Evolutionary conservation across 1,140 invertebrate genomes (phyloP).

Genomic region (Ectropis grisescens): DNA sequence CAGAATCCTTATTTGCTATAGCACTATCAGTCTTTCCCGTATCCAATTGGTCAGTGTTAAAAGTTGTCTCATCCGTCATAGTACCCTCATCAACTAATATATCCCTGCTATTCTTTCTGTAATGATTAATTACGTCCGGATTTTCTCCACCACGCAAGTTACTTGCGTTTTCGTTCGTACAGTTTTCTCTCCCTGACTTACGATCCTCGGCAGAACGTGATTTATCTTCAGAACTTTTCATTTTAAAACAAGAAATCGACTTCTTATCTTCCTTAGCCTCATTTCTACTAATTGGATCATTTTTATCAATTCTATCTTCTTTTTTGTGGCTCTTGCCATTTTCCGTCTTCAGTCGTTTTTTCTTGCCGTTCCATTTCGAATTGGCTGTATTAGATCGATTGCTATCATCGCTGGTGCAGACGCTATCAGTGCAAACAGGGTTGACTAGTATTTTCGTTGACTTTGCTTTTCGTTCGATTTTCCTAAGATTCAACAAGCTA

Average conservation of each 20-base stretch:
- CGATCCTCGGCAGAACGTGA: slow-evolving; percentile 41
- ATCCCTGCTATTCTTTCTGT: slow-evolving; percentile 43
- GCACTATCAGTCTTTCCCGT: slow-evolving; percentile 32
- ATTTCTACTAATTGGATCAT: slow-evolving; percentile 33
- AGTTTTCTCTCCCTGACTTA: slow-evolving; percentile 44
- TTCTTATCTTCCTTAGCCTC: slow-evolving; percentile 47
- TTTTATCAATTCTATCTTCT: slow-evolving; percentile 29
- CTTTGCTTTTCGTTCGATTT: slow-evolving; percentile 57
- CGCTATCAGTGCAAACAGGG: slow-evolving; percentile 50
- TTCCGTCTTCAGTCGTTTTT: slow-evolving; percentile 49
- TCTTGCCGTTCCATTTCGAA: slow-evolving; percentile 57
- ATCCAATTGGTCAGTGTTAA: slow-evolving; percentile 26
- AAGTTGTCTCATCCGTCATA: slow-evolving; percentile 31
- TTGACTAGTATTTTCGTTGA: slow-evolving; percentile 65
- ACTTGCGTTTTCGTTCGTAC: slow-evolving; percentile 50
- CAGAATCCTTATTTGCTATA: slow-evolving; percentile 26
- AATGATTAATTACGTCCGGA: slow-evolving; percentile 52
- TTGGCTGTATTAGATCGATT: slow-evolving; percentile 36
- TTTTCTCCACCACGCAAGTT: slow-evolving; percentile 40
- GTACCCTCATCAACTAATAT: slow-evolving; percentile 39
- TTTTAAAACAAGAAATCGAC: slow-evolving; percentile 62
- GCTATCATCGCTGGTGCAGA: slow-evolving; percentile 51
- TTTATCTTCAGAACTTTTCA: slow-evolving; percentile 51
- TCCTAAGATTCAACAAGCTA: slow-evolving; percentile 53
- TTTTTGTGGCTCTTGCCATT: slow-evolving; percentile 27